A percentile compares a stretch with the other conserved stretches of the same genome.
phyloP scores from a whole-genome alignment of 2,113 vertebrate species.

The Acrocephalus arundinaceus region DNA sequence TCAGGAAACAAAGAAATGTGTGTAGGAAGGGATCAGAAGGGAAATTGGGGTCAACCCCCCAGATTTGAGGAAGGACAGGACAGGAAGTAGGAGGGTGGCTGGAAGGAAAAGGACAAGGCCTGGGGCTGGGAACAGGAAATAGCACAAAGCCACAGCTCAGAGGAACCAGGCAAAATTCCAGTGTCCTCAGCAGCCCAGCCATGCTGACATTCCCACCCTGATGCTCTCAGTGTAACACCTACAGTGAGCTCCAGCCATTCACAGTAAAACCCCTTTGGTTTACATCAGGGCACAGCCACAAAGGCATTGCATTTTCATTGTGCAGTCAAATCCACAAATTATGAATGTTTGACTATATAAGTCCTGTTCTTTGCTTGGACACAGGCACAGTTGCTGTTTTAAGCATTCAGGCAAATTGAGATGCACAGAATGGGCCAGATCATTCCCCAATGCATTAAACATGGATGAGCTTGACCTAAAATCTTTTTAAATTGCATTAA shows the following conservation, averaged over 20 bases:
- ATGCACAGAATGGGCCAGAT: background rate
- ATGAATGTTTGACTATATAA: rapidly evolving
- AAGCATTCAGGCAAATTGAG: background rate
- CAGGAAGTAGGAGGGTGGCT: background rate
- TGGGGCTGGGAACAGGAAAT: background rate
- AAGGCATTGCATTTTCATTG: background rate
- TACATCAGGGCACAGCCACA: background rate
- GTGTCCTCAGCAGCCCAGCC: background rate
- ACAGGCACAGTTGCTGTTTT: background rate
- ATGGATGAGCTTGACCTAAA: background rate
- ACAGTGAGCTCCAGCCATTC: background rate
- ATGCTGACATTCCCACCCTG: background rate
- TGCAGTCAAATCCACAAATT: background rate
- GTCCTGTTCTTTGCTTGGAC: background rate
- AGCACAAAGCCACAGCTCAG: background rate
- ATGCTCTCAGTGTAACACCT: background rate
- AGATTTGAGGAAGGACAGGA: background rate
- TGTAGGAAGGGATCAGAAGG: background rate
- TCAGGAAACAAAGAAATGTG: background rate
- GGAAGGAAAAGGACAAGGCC: background rate
- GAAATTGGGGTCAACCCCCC: background rate
- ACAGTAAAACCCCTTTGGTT: background rate
- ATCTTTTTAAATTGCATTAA: background rate
- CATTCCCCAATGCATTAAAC: background rate
- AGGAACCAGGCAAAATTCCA: background rate